Base-by-base conservation (phyloP, 2,113 vertebrate species). In the Myotis lucifugus region DNA sequence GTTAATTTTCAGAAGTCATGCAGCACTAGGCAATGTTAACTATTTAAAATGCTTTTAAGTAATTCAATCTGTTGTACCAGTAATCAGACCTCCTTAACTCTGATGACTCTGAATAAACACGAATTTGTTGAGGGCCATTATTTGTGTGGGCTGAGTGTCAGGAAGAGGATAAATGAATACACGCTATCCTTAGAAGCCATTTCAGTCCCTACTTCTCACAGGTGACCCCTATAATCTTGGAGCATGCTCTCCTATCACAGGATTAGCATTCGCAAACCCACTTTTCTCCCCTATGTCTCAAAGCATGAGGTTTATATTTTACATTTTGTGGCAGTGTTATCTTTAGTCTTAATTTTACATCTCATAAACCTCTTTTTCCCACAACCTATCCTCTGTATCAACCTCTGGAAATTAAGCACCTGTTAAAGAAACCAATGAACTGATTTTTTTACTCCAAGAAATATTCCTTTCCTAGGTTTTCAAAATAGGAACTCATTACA, bases 1-100 rank as follows among this genome's bases (percentile, higher is more conserved):
- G 46, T 92, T 94, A 70, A 83, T 84, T 86, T 96, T 90, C 40
- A 77, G n/a, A 93, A 94, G 42, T 82, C 56, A 87, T 14, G 3
- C 54, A 90, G 66, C 29, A 92, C 25, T 86, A 96, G 74, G 56
- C 29, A 85, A 86, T 66, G 70, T 42, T 29, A 78, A 81, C 6
- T 81, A 87, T 74, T 72, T 91, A 70, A 93, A 93, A 86, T 82
- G 32, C 40, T 85, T 90, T 21, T 72, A 85, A 13, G 50, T 42
- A 64, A 90, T 59, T 86, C 48, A 95, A 34, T 27, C 52, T 85
- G 23, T 18, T 86, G 42, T 69, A 89, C n/a, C 82, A 66, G 14
- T 67, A 66, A 56, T 81, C 66, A 50, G 27, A n/a, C 32, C 66
- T 94, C 72, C 48, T 90, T 90, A 93, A 77, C 9, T 72, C 32